Base-by-base conservation (phyloP, 2,888 invertebrate species). In the Chironomus tentans region DNA sequence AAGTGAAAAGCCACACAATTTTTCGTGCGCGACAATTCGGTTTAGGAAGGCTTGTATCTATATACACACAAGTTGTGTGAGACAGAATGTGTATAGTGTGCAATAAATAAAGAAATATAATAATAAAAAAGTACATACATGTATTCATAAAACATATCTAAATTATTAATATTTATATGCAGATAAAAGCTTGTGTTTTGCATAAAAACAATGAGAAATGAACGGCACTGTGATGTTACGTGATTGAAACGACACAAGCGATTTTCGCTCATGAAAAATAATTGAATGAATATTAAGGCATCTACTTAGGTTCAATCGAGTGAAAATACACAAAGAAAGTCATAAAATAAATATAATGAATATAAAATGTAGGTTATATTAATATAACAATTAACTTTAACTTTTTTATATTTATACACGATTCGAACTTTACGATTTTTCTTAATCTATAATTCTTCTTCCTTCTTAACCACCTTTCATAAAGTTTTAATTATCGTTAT, bases 131-230 rank as follows among this genome's bases (percentile, higher is more conserved):
- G 50, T 50, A 56, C 56, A 15, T 18, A 56, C 18, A 56, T 56
- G 56, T 18, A 56, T 56, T 15, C n/a, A 56, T 56, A 56, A 56
- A 56, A 15, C 15, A 56, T 56, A 56, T 56, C 56, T 56, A 48
- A 56, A 71, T 24, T 69, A 71, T 71, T 71, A 71, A 71, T 71
- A 50, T 71, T 71, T 71, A 71, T 71, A 38, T 70, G 18, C 72
- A 62, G 38, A 56, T 24, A 21, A 65, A 65, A 22, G 65, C 50
- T 13, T 72, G 62, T 62, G 62, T 61, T 72, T 72, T 72, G 72
- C 61, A 56, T 72, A 62, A 10, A 62, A 72, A 62, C 71, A 71
- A 71, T 71, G 71, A 71, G n/a, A 71, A 71, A 71, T 56, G 24
- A 71, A 71, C 50, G 50, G 50, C 71, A 50, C 24, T 71, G 50